A percentile compares a stretch with the other conserved stretches of the same genome.
Conservation (phyloP, 2,888 invertebrate genomes). For the Ormyrus pomaceus region DNA sequence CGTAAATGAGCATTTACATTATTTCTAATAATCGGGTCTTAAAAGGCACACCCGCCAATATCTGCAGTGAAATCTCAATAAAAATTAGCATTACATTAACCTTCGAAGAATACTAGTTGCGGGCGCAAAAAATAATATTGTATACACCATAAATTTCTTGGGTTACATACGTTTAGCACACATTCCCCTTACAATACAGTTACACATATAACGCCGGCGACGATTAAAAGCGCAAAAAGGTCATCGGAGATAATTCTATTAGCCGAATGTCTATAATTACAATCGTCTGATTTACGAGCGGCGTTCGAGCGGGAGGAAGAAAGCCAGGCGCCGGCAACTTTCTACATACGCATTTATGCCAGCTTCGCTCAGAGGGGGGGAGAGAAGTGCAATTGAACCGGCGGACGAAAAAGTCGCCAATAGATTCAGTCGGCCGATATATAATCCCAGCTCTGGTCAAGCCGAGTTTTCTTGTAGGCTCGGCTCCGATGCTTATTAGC, state of each 20-base stretch:
- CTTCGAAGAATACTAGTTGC: no score
- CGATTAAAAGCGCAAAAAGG: slow-evolving; percentile 20
- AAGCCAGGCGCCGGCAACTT: slow-evolving; percentile 5
- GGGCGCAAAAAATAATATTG: no score
- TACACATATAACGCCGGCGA: slow-evolving; percentile 6
- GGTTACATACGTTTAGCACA: not conserved
- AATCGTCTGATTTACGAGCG: slow-evolving; percentile 31
- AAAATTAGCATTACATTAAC: not conserved
- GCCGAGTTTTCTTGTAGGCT: not conserved
- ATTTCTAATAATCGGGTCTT: not conserved
- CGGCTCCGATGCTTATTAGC: slow-evolving; percentile 7
- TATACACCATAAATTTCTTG: no score
- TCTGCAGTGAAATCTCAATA: not conserved
- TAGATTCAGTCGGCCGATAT: slow-evolving; percentile 27
- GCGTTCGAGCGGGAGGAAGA: not conserved
- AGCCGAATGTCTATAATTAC: slow-evolving; percentile 28
- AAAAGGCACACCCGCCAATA: not conserved
- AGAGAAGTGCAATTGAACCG: slow-evolving; percentile 9
- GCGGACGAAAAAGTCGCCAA: slow-evolving; percentile 15
- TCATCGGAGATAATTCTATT: slow-evolving; percentile 41
- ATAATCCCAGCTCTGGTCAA: not conserved
- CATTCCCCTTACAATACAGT: not conserved
- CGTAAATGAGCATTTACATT: not conserved
- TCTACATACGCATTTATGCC: slow-evolving; percentile 31
- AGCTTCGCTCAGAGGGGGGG: not conserved